Percentiles rank a stretch among this genome's conserved stretches.
These are phyloP conservation scores for Epistrophe grossulariae DNA, from an alignment of 2,888 invertebrate genomes.

Conservation along the genomic window DNA sequence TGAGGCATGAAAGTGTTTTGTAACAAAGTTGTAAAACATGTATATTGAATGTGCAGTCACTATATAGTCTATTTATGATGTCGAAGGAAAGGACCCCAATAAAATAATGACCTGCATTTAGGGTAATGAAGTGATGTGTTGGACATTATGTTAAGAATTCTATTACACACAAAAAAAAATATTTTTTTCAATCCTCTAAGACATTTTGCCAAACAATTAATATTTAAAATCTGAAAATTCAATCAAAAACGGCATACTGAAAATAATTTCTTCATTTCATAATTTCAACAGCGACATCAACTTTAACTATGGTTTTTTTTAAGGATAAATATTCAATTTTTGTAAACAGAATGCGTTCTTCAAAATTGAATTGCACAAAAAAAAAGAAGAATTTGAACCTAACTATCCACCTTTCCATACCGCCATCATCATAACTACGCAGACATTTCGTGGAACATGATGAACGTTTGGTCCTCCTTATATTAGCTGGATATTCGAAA, in stretches of 20 bases:
- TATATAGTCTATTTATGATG: not conserved
- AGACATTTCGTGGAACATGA: not conserved
- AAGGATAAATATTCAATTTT: too few relatives aligned
- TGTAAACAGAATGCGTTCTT: not conserved
- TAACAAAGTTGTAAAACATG: constrained; percentile 70
- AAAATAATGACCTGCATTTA: not conserved
- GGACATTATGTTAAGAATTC: not conserved
- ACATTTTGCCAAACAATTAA: too few relatives aligned
- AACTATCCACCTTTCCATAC: not conserved
- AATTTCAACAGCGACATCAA: too few relatives aligned
- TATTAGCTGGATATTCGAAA: constrained; percentile 54
- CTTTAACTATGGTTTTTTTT: too few relatives aligned
- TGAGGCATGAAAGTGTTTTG: constrained; percentile 68
- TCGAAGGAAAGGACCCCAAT: not conserved
- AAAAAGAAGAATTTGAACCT: not conserved
- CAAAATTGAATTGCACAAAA: not conserved
- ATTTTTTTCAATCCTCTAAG: too few relatives aligned
- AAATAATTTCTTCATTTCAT: too few relatives aligned
- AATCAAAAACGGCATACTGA: too few relatives aligned
- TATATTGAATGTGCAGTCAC: not conserved
- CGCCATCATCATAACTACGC: not conserved
- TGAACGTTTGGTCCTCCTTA: not conserved
- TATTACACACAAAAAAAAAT: too few relatives aligned
- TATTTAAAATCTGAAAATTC: too few relatives aligned
- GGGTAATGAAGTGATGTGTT: not conserved